phyloP scores from a whole-genome alignment of 2,888 invertebrate genomes.

The Prenolepis imparis region DNA sequence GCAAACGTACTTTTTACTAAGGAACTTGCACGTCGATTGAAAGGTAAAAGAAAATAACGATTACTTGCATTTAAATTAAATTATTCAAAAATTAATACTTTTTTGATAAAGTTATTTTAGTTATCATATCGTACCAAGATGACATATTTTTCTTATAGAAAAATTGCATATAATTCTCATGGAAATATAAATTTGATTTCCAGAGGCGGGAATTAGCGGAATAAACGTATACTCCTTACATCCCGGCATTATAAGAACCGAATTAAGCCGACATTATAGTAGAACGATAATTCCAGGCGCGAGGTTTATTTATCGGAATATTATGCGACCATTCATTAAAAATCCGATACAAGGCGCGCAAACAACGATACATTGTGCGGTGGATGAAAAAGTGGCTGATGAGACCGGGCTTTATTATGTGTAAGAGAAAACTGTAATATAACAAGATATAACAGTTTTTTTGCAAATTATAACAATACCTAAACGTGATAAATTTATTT shows the following conservation, averaged over 20 bases:
- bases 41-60: conserved; percentile 83
- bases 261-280: conserved; percentile 90
- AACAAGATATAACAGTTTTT: neutral
- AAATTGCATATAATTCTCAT: neutral
- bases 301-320: conserved; percentile 83
- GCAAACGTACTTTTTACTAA: conserved; percentile 92
- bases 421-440: conserved; percentile 80
- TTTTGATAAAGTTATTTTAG: conserved; percentile 86
- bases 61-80: neutral
- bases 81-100: conserved; percentile 75
- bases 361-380: conserved; percentile 91
- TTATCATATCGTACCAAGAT: conserved; percentile 73
- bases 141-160: neutral
- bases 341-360: conserved; percentile 91
- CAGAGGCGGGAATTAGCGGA: conserved; percentile 83
- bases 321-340: conserved; percentile 87
- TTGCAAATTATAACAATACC: neutral
- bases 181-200: conserved; percentile 28
- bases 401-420: conserved; percentile 89
- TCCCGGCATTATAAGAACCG: conserved; percentile 92
- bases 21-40: conserved; percentile 89
- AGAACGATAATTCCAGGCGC: conserved; percentile 87
- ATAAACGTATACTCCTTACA: conserved; percentile 91
- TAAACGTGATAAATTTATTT: neutral
- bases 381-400: conserved; percentile 89